Evolutionary conservation across 2,888 invertebrate genomes (phyloP).

Genomic region (Phengaris alcon): DNA sequence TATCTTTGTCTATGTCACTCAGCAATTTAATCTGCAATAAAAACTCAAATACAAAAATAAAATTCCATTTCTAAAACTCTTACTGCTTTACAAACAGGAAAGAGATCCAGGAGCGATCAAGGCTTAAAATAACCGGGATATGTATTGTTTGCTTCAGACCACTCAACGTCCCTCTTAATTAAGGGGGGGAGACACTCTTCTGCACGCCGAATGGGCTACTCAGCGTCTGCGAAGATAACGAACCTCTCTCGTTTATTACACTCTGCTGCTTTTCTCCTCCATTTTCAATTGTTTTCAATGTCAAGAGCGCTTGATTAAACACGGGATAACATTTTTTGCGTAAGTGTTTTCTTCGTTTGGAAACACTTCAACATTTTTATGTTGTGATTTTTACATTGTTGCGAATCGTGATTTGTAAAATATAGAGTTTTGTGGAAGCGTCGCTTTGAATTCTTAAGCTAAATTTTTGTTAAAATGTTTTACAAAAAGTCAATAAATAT

Average conservation of each 20-base stretch:
- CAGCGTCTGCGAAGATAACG: slow-evolving; percentile 69
- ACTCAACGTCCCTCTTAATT: slow-evolving; percentile 72
- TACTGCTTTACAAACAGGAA: not conserved
- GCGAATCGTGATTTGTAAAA: not conserved
- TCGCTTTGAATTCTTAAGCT: not conserved
- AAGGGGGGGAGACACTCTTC: slow-evolving; percentile 65
- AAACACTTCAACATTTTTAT: not conserved
- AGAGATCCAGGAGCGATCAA: slow-evolving; percentile 61
- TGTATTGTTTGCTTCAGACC: slow-evolving; percentile 61
- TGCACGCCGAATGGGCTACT: slow-evolving; percentile 55
- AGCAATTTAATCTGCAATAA: not conserved
- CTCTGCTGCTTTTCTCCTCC: slow-evolving; percentile 47
- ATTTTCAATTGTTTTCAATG: slow-evolving; percentile 36
- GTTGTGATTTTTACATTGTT: not conserved
- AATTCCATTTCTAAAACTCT: not conserved
- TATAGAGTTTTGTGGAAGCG: not conserved
- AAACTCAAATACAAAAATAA: not conserved
- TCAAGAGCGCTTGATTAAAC: slow-evolving; percentile 41
- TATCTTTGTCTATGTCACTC: not conserved
- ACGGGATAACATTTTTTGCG: slow-evolving; percentile 13
- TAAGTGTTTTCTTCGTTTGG: not conserved
- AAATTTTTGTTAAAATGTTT: not conserved
- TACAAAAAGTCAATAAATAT: too few species aligned
- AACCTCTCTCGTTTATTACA: slow-evolving; percentile 69
- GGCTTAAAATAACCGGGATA: slow-evolving; percentile 51